Base-by-base conservation (phyloP, 2,113 vertebrate genomes). In the Sula dactylatra region DNA sequence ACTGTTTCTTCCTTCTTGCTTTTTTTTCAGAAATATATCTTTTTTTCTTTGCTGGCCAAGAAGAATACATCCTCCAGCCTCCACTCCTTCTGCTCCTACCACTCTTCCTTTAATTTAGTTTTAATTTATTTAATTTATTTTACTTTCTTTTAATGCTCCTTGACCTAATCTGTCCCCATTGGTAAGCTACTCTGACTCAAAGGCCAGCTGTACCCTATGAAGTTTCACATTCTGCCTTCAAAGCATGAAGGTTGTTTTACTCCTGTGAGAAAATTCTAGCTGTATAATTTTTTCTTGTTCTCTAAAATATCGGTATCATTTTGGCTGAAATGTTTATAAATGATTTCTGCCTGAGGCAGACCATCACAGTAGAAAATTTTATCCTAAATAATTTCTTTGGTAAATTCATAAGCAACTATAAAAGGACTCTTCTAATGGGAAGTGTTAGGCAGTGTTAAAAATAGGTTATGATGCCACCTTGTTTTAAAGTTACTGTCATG, bases 141-240 rank as follows among this genome's bases (percentile, higher is more conserved):
- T n/a, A n/a, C n/a, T n/a, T n/a, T n/a, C n/a, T 77, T 87, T 96
- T 94, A 89, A 93, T 95, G 62, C 29, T 95, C 29, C n/a, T 94
- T 96, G 92, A 96, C 92, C 92, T 95, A 93, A 88, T 94, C 87
- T 95, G 92, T 95, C 79, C 70, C 74, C 40, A 66, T 20, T 80
- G 82, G 82, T 87, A 91, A 96, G 34, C 49, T 82, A 70, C 58
- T 85, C 54, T 73, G 78, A 73, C 78, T 96, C 74, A 97, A 95
- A 95, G 84, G 89, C 86, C 91, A 91, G 62, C 45, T 77, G 24
- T 94, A 90, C 82, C 84, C 93, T 86, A 62, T 90, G 85, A 96
- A 95, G 54, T 91, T 94, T 93, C 83, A 65, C 69, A 79, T 87
- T 71, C 56, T 94, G 80, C 76, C 83, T 87, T 86, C 49, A 82